Percentiles rank a stretch among this genome's conserved stretches.
These are phyloP conservation scores for Aselliscus stoliczkanus DNA, from an alignment of 2,797 vertebrate genomes.

Conservation along the genomic window DNA sequence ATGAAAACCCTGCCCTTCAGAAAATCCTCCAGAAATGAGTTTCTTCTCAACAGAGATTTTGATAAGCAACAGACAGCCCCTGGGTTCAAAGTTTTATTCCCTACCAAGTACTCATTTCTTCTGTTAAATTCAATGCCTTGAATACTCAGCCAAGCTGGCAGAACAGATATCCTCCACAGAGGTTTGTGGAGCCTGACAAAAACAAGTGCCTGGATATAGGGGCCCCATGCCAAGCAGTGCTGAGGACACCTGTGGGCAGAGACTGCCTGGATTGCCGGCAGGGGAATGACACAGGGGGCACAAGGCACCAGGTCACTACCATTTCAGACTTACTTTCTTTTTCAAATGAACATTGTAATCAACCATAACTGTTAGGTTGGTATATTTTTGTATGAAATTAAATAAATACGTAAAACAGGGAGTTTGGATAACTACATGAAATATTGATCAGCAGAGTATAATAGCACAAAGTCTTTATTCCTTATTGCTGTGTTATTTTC, in stretches of 20 bases:
- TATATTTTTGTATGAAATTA: background rate
- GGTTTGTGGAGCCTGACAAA: background rate
- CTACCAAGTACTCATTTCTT: background rate
- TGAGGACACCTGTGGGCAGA: background rate
- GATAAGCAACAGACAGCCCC: background rate
- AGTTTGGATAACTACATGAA: background rate
- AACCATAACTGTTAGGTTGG: background rate
- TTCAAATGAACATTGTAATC: background rate
- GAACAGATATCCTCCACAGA: background rate
- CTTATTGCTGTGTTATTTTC: constrained; percentile 1
- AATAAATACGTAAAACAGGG: background rate
- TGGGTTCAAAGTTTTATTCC: background rate
- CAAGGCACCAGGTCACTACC: background rate
- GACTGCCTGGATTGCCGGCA: background rate
- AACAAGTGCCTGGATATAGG: background rate
- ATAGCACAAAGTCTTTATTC: background rate
- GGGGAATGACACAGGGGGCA: background rate
- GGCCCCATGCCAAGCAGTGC: background rate
- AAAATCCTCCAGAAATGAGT: background rate
- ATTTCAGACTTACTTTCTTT: background rate
- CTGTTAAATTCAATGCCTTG: background rate
- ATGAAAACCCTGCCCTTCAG: background rate
- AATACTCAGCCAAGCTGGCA: background rate
- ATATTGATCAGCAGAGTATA: background rate
- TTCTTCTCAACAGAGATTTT: background rate